phyloP scores from a whole-genome alignment of 2,888 invertebrate genomes.

The Lasius fuliginosus region DNA sequence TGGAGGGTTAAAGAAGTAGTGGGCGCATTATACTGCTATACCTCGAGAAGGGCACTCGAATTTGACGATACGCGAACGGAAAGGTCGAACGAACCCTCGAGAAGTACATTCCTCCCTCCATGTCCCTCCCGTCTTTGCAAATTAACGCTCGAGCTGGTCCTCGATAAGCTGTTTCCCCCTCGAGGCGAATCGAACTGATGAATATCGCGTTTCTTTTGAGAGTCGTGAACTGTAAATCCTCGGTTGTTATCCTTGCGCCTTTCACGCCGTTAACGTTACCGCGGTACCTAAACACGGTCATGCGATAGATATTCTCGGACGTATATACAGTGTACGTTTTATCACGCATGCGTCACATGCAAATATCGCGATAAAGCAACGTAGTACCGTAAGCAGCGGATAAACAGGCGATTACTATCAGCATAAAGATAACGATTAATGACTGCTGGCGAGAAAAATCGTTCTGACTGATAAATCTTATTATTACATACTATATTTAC shows the following conservation, averaged over 20 bases:
- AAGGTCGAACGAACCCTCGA: constrained; percentile 73
- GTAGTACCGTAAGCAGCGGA: neutral
- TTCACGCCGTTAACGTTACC: constrained; percentile 9
- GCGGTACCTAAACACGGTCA: neutral
- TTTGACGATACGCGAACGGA: constrained; percentile 75
- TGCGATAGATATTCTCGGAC: neutral
- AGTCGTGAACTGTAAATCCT: constrained; percentile 53
- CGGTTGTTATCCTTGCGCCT: constrained; percentile 31
- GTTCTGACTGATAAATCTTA: neutral
- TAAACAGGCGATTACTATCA: constrained; percentile 4
- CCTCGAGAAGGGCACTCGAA: constrained; percentile 70
- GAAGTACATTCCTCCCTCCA: constrained; percentile 42
- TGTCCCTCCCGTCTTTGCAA: constrained; percentile 68
- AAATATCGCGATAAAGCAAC: neutral
- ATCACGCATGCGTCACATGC: neutral
- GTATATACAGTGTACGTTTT: neutral
- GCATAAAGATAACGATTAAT: neutral
- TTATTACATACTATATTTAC: neutral
- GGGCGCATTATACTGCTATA: constrained; percentile 63
- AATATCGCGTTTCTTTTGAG: constrained; percentile 66
- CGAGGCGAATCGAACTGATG: constrained; percentile 67
- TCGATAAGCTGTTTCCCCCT: constrained; percentile 68
- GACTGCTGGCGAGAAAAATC: neutral
- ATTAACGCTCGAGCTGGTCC: constrained; percentile 75
- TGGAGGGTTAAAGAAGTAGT: constrained; percentile 37